These are phyloP conservation scores for Pyxicephalus adspersus DNA, from an alignment of 2,113 vertebrate species.

Conservation along the genomic window DNA sequence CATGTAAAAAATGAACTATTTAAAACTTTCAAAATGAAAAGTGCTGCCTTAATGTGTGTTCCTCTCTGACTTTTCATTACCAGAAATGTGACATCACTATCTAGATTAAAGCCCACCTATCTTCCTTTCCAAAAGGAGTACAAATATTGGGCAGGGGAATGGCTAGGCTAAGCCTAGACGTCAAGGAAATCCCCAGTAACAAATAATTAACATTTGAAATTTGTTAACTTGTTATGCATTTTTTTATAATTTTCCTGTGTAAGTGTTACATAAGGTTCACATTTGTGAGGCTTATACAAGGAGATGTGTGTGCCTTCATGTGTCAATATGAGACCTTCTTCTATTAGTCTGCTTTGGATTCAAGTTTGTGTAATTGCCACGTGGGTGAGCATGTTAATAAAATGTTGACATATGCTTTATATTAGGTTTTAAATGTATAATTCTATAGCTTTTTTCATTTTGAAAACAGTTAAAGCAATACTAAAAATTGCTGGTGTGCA, in stretches of 20 bases:
- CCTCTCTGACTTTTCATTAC: no score
- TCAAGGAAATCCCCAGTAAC: no score
- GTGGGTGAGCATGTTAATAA: conserved; percentile 32
- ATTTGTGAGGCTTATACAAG: not conserved
- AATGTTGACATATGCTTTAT: conserved; percentile 3
- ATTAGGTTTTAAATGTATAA: conserved; percentile 5
- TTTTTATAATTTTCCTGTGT: not conserved
- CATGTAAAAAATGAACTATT: no score
- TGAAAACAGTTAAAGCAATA: no score
- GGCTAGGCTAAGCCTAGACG: no score
- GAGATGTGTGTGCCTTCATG: not conserved
- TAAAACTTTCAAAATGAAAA: no score
- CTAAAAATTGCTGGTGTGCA: no score
- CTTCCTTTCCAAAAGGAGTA: no score
- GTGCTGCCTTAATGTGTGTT: no score
- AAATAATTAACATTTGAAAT: not conserved
- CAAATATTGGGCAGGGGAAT: no score
- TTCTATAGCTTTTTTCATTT: conserved; percentile 2
- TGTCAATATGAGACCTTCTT: not conserved
- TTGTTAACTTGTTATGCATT: not conserved
- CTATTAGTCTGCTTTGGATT: not conserved
- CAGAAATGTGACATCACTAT: no score
- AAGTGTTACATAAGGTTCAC: not conserved
- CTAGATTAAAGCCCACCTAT: no score
- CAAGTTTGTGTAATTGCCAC: conserved; percentile 3